Percentiles rank a stretch among this genome's conserved stretches.
phyloP scores from a whole-genome alignment of 2,888 invertebrate genomes.

The Pseudanteris insignis region DNA sequence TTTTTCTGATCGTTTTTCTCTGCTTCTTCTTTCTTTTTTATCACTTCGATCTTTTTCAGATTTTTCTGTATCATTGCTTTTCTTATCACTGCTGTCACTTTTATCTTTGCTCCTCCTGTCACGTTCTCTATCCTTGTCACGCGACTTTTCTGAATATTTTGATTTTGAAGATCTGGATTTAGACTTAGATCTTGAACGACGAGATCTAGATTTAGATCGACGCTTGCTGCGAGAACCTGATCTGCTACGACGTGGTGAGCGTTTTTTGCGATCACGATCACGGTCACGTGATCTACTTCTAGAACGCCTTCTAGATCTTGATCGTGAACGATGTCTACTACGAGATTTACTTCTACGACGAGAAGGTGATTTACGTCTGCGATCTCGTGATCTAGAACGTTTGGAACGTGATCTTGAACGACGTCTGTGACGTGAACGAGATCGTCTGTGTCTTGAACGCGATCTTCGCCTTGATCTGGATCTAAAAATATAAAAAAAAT shows the following conservation, averaged over 20 bases:
- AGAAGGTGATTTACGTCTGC: conserved; percentile 60
- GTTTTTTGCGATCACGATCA: conserved; percentile 51
- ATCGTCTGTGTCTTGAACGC: conserved; percentile 62
- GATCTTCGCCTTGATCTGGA: conserved; percentile 68
- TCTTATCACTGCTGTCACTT: conserved; percentile 59
- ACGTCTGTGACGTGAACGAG: conserved; percentile 67
- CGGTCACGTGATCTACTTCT: conserved; percentile 37
- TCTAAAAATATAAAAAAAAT: conserved; percentile 8
- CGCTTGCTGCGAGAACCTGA: conserved; percentile 69
- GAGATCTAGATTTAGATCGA: conserved; percentile 68
- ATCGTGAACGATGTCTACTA: conserved; percentile 66
- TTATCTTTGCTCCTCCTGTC: conserved; percentile 56
- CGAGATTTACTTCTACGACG: conserved; percentile 63
- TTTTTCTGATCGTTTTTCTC: conserved; percentile 56
- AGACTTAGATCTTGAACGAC: conserved; percentile 67
- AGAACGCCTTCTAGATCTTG: conserved; percentile 63
- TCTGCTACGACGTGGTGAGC: conserved; percentile 58
- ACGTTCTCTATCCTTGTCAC: conserved; percentile 52
- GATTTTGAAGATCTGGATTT: conserved; percentile 64
- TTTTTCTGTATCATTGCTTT: conserved; percentile 62
- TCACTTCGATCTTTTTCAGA: conserved; percentile 53
- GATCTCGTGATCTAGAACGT: conserved; percentile 63
- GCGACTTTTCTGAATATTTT: conserved; percentile 62
- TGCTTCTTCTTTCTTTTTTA: conserved; percentile 53
- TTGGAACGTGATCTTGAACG: conserved; percentile 69